A percentile compares a stretch with the other conserved stretches of the same genome.
phyloP scores from a whole-genome alignment of 2,113 vertebrate species.

The Epinephelus fuscoguttatus region DNA sequence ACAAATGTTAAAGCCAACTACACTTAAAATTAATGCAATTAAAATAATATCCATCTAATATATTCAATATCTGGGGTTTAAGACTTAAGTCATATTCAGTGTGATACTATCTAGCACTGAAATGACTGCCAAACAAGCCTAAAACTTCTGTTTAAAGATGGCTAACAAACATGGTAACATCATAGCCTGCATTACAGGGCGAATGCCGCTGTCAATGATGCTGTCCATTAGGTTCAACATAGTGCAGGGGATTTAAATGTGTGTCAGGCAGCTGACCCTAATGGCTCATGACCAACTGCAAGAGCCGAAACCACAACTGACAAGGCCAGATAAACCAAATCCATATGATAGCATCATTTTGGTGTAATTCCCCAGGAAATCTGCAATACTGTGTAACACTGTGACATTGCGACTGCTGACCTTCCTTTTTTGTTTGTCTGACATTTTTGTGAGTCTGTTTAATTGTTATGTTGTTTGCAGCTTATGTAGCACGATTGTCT shows the following conservation, averaged over 20 bases:
- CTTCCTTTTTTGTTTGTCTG: too few relatives aligned
- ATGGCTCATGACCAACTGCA: background rate
- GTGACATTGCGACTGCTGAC: too few relatives aligned
- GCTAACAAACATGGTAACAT: background rate
- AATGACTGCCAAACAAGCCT: background rate
- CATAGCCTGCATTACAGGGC: background rate
- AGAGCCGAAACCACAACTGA: background rate
- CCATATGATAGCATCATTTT: background rate
- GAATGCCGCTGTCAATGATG: background rate
- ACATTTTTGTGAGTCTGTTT: too few relatives aligned
- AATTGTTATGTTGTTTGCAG: too few relatives aligned
- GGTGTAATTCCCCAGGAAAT: too few relatives aligned
- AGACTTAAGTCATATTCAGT: background rate
- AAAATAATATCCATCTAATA: background rate
- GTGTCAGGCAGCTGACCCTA: background rate
- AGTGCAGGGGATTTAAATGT: background rate
- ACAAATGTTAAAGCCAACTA: background rate
- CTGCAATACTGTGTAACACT: too few relatives aligned
- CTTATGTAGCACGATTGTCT: too few relatives aligned
- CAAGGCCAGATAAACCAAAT: background rate
- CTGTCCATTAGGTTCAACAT: background rate
- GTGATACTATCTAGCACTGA: background rate
- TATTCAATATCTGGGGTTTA: background rate
- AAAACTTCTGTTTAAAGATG: too few relatives aligned
- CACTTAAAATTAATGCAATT: background rate